phyloP scores from a whole-genome alignment of 2,797 vertebrate genomes.

The Mus minutoides region DNA sequence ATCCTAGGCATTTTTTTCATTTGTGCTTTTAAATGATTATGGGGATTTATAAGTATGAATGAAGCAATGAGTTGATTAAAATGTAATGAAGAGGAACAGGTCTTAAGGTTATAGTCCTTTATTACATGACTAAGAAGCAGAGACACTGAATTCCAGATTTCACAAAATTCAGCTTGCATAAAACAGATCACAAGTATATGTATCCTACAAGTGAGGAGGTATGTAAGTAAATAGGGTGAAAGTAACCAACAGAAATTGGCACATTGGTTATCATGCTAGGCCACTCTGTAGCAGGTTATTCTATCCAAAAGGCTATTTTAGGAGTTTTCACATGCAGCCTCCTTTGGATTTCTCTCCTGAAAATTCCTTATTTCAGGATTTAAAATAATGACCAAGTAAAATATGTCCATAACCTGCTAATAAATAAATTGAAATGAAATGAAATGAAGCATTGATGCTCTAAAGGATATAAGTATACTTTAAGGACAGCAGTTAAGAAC shows the following conservation, averaged over 20 bases:
- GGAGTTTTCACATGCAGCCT: too few species aligned
- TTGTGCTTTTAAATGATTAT: neutral
- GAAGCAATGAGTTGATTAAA: neutral
- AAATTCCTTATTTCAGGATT: neutral
- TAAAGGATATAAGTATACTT: neutral
- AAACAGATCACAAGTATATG: neutral
- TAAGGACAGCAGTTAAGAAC: neutral
- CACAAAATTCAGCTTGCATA: neutral
- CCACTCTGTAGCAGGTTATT: neutral
- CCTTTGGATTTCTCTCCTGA: neutral
- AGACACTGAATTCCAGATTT: neutral
- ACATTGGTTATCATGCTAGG: neutral
- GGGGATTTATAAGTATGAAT: neutral
- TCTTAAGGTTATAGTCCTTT: neutral
- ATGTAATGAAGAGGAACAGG: neutral
- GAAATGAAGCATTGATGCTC: neutral
- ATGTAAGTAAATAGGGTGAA: neutral
- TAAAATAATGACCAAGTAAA: neutral
- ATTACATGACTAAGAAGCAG: neutral
- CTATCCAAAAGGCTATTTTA: neutral
- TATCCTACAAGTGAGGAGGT: neutral
- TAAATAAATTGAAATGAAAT: neutral
- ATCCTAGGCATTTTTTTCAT: neutral
- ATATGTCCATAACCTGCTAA: neutral
- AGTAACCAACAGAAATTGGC: neutral